phyloP scores from a whole-genome alignment of 2,113 vertebrate species.

The Nycticorax nycticorax region DNA sequence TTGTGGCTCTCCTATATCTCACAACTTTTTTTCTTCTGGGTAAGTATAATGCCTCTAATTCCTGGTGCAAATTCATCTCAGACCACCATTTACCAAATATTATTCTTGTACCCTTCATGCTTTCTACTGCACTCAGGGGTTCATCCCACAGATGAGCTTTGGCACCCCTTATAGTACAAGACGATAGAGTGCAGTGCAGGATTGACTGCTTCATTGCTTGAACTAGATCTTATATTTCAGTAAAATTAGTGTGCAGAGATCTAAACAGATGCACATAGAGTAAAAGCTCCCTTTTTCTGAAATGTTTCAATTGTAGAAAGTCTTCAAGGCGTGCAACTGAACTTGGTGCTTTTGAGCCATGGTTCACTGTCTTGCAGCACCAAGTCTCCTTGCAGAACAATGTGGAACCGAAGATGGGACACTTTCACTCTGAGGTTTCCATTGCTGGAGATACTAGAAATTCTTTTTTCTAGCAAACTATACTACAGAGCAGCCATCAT shows the following conservation, averaged over 20 bases:
- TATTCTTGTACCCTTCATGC: neutral
- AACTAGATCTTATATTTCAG: neutral
- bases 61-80: neutral
- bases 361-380: neutral
- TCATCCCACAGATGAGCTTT: neutral
- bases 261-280: neutral
- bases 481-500: neutral
- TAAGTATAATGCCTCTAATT: neutral
- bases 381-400: neutral
- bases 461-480: neutral
- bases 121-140: neutral
- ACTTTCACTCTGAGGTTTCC: neutral
- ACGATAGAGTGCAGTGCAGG: neutral
- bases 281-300: neutral
- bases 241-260: neutral
- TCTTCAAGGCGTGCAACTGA: neutral
- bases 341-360: neutral
- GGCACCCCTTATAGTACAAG: neutral
- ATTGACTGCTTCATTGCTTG: neutral
- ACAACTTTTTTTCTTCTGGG: neutral
- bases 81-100: neutral
- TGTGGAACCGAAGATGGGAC: neutral
- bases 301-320: neutral
- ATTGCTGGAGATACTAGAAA: neutral
- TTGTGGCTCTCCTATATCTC: neutral